Conservation (phyloP, 1,140 invertebrate genomes). For the Parasteatoda tepidariorum region DNA sequence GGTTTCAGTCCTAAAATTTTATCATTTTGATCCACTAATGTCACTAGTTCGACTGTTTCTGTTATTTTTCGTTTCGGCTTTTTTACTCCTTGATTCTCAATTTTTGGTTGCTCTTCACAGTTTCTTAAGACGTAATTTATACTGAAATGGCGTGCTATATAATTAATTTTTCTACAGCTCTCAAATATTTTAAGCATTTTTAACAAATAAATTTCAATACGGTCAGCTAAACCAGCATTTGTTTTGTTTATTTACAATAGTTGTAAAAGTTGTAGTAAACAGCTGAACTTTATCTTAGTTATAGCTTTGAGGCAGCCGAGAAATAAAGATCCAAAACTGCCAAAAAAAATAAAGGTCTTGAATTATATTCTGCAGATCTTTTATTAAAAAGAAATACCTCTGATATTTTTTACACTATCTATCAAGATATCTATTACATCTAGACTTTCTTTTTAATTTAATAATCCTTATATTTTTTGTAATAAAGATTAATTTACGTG, state of each 20-base stretch:
- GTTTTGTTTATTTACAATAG: neutral
- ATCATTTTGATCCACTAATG: conserved; percentile 43
- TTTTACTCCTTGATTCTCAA: neutral
- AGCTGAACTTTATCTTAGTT: no score
- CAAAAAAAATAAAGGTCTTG: no score
- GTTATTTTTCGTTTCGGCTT: conserved; percentile 41
- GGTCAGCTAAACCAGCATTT: neutral
- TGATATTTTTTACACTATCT: no score
- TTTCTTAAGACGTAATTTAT: neutral
- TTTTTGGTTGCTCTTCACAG: conserved; percentile 14
- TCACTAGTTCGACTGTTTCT: conserved; percentile 53
- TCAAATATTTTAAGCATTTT: conserved; percentile 38
- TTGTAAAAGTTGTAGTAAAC: neutral
- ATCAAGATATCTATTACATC: no score
- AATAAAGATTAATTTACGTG: no score
- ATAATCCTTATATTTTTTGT: no score
- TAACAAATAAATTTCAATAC: neutral
- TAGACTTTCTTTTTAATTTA: no score
- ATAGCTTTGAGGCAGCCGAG: no score
- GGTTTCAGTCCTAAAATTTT: conserved; percentile 51
- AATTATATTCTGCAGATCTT: no score
- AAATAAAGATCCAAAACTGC: no score
- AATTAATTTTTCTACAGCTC: neutral
- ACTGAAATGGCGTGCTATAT: neutral
- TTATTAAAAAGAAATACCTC: no score